Evolutionary conservation across 2,888 invertebrate genomes (phyloP).

Genomic region (Pollenia griseotomentosa): DNA sequence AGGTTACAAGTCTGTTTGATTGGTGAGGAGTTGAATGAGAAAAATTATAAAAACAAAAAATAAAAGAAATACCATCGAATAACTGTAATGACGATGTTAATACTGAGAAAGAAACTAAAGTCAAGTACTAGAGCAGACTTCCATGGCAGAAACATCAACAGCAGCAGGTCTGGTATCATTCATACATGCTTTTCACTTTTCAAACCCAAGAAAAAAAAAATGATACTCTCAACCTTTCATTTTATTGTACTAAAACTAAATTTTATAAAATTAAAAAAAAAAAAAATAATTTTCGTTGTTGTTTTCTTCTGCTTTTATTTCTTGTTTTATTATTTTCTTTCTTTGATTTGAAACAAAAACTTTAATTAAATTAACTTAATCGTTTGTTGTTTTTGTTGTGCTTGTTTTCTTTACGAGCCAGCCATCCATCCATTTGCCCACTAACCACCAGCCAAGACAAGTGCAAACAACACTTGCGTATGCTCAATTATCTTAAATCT

Average conservation of each 20-base stretch:
- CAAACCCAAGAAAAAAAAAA: slow-evolving; percentile 45
- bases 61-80: slow-evolving; percentile 50
- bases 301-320: slow-evolving; percentile 38
- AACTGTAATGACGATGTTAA: slow-evolving; percentile 41
- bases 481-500: slow-evolving; percentile 18
- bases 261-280: slow-evolving; percentile 13
- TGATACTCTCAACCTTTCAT: slow-evolving; percentile 60
- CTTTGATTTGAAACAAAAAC: slow-evolving; percentile 60
- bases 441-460: slow-evolving; percentile 30
- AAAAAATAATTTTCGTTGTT: slow-evolving; percentile 10
- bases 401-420: slow-evolving; percentile 29
- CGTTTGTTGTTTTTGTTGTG: slow-evolving; percentile 36
- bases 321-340: slow-evolving; percentile 44
- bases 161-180: slow-evolving; percentile 29
- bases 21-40: slow-evolving; percentile 28
- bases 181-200: slow-evolving; percentile 71
- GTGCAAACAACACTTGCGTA: slow-evolving; percentile 43
- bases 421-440: background rate
- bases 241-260: slow-evolving; percentile 46
- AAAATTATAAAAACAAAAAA: slow-evolving; percentile 18
- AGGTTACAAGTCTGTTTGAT: slow-evolving; percentile 60
- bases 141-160: slow-evolving; percentile 1
- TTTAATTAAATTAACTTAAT: slow-evolving; percentile 62
- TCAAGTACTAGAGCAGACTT: slow-evolving; percentile 65
- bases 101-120: slow-evolving; percentile 65